phyloP scores from a whole-genome alignment of 2,797 vertebrate species.

The Percopsis omiscomaycus region DNA sequence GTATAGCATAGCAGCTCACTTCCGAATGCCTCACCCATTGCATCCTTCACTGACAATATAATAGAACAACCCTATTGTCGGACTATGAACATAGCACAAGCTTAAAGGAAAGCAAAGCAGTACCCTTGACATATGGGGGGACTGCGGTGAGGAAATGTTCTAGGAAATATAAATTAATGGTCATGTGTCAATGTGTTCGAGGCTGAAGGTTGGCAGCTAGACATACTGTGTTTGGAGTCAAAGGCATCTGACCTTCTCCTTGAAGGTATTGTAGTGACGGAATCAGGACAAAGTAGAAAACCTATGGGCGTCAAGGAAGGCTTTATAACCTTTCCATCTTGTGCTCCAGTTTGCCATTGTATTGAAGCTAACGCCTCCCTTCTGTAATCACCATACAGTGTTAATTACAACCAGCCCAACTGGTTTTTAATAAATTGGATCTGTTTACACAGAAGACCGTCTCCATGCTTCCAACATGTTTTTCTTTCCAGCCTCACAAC shows the following conservation, averaged over 20 bases:
- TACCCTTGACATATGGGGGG: slow-evolving; percentile 28
- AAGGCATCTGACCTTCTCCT: slow-evolving; percentile 16
- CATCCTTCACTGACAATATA: slow-evolving; percentile 48
- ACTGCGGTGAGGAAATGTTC: slow-evolving; percentile 23
- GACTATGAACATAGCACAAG: slow-evolving; percentile 23
- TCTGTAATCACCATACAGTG: slow-evolving; percentile 4
- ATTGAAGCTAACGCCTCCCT: slow-evolving; percentile 3
- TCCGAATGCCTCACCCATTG: slow-evolving; percentile 52
- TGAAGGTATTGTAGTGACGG: neutral
- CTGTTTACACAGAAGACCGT: slow-evolving; percentile 9
- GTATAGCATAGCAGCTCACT: slow-evolving; percentile 42
- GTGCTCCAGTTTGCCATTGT: slow-evolving; percentile 15
- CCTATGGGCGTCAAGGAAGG: slow-evolving; percentile 1
- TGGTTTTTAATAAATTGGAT: slow-evolving; percentile 19
- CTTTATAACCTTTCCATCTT: neutral
- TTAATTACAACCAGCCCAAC: slow-evolving; percentile 21
- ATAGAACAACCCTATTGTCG: slow-evolving; percentile 36
- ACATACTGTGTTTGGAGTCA: slow-evolving; percentile 3
- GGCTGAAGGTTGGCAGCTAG: slow-evolving; percentile 3
- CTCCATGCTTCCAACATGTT: neutral
- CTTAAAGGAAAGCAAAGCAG: slow-evolving; percentile 39
- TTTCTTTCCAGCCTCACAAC: neutral
- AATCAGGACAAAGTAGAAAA: neutral
- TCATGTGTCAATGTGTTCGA: slow-evolving; percentile 14
- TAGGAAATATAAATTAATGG: slow-evolving; percentile 17